Evolutionary conservation across 2,113 vertebrate genomes (phyloP).

Genomic region (Grammomys dolichurus): DNA sequence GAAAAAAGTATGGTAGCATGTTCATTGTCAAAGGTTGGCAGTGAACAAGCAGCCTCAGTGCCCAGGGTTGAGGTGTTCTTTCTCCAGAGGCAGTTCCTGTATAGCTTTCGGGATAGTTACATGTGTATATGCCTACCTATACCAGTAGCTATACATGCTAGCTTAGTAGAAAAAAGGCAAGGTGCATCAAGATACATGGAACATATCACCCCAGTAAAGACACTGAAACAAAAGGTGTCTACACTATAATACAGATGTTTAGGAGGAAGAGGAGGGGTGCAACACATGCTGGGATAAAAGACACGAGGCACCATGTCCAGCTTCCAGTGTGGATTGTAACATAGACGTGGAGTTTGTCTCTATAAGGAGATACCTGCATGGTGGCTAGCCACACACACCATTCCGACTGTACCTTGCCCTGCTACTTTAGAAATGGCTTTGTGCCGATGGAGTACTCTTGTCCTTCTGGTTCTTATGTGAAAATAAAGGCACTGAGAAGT

Average conservation of each 20-base stretch:
- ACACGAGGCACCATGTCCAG: neutral
- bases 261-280: neutral
- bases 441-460: neutral
- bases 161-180: neutral
- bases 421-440: neutral
- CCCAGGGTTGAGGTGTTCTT: neutral
- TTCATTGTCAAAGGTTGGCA: slow-evolving; percentile 39
- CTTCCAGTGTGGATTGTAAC: neutral
- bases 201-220: neutral
- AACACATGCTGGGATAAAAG: neutral
- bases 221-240: neutral
- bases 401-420: neutral
- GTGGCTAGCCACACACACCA: neutral
- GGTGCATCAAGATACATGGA: neutral
- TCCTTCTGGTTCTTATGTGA: neutral
- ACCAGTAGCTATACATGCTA: neutral
- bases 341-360: neutral
- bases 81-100: slow-evolving; percentile 32
- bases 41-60: slow-evolving; percentile 32
- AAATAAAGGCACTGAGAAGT: slow-evolving; percentile 50
- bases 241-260: neutral
- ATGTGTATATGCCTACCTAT: neutral
- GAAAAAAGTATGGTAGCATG: neutral
- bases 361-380: neutral
- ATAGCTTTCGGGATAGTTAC: neutral